Evolutionary conservation across 2,888 invertebrate genomes (phyloP), one percentile per base, ranked within the genome.

Genomic region (Mythimna pallens): DNA sequence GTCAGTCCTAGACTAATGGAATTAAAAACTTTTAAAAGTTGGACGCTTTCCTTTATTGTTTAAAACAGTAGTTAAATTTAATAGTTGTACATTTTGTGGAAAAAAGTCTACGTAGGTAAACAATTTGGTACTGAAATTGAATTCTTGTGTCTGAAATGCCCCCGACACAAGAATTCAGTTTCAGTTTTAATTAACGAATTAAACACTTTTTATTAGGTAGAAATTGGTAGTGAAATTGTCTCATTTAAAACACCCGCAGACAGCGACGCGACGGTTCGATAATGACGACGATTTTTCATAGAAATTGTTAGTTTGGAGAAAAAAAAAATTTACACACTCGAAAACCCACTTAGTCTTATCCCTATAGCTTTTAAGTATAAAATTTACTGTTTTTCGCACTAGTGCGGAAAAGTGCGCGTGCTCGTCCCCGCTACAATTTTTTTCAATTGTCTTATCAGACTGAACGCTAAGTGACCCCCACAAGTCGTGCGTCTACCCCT

Each of bases 21-120:
- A 81, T 81, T 82, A 70, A 81, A 81, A 81, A 71, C 63, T 82
- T 82, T 63, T 43, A 62, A 81, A 47, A 82, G 76, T 81, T 76
- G 55, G 67, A 72, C 64, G 66, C 76, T 79, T 65, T 59, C 36
- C 59, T 82, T 79, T 76, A 81, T 43, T 76, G 76, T 82, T 78
- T 69, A 20, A 63, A 67, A 61, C 65, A 66, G 79, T 71, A 64
- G 57, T 71, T 76, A 54, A 82, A 79, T 78, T 81, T 81, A 47
- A 65, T 70, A 65, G 58, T 36, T 66, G 22, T 54, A 62, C 40
- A 36, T 70, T 81, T 73, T 61, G 77, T 73, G 59, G 50, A 57
- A 57, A 69, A 61, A 57, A 30, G 40, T 36, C 20, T 25, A 17
- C 50, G n/a, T 17, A 55, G 9, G 30, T 50, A 50, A 63, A 54